phyloP scores from a whole-genome alignment of 1,140 invertebrate genomes.

The Neuroterus valhalla region DNA sequence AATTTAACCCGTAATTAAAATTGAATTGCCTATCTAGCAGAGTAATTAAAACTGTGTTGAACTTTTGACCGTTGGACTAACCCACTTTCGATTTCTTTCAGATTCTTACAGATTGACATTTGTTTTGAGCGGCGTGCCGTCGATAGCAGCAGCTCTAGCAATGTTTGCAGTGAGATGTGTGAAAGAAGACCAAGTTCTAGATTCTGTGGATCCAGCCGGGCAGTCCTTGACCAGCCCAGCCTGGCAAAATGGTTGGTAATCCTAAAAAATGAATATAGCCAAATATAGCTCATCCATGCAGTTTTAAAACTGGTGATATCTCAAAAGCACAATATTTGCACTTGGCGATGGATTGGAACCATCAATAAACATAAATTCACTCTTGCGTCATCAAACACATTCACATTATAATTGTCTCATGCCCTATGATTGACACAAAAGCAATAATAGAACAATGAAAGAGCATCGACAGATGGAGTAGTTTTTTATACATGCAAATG shows the following conservation, averaged over 20 bases:
- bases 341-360: too few species aligned
- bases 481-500: too few species aligned
- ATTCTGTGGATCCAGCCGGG: slow-evolving; percentile 36
- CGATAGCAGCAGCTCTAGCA: slow-evolving; percentile 85
- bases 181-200: slow-evolving; percentile 64
- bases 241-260: slow-evolving; percentile 50
- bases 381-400: too few species aligned
- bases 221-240: slow-evolving; percentile 39
- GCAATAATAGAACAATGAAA: too few species aligned
- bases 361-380: too few species aligned
- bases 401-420: too few species aligned
- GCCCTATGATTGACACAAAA: too few species aligned
- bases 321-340: too few species aligned
- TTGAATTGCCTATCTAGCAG: too few species aligned
- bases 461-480: too few species aligned
- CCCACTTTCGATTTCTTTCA: slow-evolving; percentile 58
- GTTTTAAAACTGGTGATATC: too few species aligned
- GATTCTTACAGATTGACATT: slow-evolving; percentile 87
- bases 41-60: not conserved
- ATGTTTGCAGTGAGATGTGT: slow-evolving; percentile 84
- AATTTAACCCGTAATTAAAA: too few species aligned
- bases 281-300: not conserved
- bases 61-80: slow-evolving; percentile 1
- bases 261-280: not conserved
- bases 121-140: slow-evolving; percentile 88